phyloP scores from a whole-genome alignment of 1,140 invertebrate genomes.

The Drosophila grimshawi region DNA sequence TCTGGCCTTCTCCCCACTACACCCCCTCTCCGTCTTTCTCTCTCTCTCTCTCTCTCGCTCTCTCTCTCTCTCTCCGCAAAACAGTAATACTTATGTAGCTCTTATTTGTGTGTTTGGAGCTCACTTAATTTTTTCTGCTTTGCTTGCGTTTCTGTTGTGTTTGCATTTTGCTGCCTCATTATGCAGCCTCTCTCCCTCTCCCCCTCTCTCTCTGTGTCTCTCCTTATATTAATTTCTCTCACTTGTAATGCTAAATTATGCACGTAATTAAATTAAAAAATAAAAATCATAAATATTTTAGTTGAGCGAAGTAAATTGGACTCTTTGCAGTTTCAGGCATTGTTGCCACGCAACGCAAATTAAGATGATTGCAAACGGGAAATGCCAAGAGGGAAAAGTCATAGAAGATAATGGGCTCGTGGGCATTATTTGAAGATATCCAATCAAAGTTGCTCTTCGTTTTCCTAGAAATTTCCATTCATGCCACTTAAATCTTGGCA shows the following conservation, averaged over 20 bases:
- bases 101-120: constrained; percentile 36
- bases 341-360: not conserved
- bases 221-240: not conserved
- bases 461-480: too few species aligned
- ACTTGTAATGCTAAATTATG: constrained; percentile 29
- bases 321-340: constrained; percentile 9
- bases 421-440: too few species aligned
- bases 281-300: constrained; percentile 35
- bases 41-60: not conserved
- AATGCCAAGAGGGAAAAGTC: not conserved
- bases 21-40: too few species aligned
- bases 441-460: too few species aligned
- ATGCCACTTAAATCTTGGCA: too few species aligned
- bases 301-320: constrained; percentile 20
- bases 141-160: constrained; percentile 61
- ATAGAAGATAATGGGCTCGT: not conserved
- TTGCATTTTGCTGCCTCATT: constrained; percentile 78
- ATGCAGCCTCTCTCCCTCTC: constrained; percentile 31
- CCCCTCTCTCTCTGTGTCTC: not conserved
- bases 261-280: constrained; percentile 55
- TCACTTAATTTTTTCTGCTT: constrained; percentile 66
- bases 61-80: not conserved
- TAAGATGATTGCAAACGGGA: not conserved
- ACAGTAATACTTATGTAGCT: constrained; percentile 32
- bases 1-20: not conserved